Conservation (phyloP, 1,140 invertebrate species). For the Maconellicoccus hirsutus region DNA sequence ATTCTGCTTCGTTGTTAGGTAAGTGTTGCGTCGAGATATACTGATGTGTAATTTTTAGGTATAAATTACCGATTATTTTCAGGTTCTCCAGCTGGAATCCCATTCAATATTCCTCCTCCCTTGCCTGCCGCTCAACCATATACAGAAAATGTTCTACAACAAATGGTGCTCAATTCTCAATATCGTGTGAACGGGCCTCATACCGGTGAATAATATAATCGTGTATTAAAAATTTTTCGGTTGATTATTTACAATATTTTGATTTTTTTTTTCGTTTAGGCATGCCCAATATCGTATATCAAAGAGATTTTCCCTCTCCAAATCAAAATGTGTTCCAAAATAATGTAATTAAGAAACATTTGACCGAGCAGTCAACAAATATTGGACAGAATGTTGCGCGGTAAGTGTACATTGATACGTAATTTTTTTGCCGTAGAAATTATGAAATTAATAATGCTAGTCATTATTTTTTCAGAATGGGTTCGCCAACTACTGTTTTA, state of each 20-base stretch:
- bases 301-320: not conserved
- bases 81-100: not conserved
- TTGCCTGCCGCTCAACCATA: not conserved
- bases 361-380: not conserved
- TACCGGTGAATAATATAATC: not conserved
- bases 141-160: not conserved
- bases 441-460: too few relatives aligned
- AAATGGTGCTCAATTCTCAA: constrained; percentile 12
- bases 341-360: constrained; percentile 10
- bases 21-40: not conserved
- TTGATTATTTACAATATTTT: too few relatives aligned
- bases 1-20: not conserved
- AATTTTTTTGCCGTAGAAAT: not conserved
- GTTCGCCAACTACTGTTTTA: not conserved
- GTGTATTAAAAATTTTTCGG: too few relatives aligned
- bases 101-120: not conserved
- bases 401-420: not conserved
- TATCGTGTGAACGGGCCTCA: not conserved
- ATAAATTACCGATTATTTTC: not conserved
- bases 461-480: not conserved
- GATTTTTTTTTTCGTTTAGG: not conserved
- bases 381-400: not conserved
- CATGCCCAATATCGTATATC: not conserved
- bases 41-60: not conserved
- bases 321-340: constrained; percentile 15